A percentile compares a stretch with the other conserved stretches of the same genome.
phyloP scores from a whole-genome alignment of 2,113 vertebrate genomes.

The Dicaeum eximium region DNA sequence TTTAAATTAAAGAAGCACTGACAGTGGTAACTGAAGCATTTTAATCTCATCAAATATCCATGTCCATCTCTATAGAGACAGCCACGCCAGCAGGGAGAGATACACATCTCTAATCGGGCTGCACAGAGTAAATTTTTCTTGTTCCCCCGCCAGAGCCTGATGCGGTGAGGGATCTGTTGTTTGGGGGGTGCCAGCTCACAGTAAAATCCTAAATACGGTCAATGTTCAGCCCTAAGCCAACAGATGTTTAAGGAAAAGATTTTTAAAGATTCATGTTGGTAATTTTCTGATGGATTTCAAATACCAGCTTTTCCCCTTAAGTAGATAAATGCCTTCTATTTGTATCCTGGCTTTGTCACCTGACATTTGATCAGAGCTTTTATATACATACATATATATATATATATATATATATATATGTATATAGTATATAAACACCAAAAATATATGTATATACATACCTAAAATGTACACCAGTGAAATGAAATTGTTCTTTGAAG shows the following conservation, averaged over 20 bases:
- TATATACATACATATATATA: not conserved
- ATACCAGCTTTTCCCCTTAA: not conserved
- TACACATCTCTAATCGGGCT: not conserved
- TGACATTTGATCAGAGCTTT: not conserved
- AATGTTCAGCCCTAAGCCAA: not conserved
- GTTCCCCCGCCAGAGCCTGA: not conserved
- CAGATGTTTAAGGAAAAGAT: conserved; percentile 1
- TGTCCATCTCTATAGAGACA: conserved; percentile 61
- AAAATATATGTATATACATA: not conserved
- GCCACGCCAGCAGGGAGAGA: conserved; percentile 22
- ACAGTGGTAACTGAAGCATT: conserved; percentile 54
- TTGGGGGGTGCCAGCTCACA: not conserved
- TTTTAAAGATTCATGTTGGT: conserved; percentile 27
- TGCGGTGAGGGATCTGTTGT: not conserved
- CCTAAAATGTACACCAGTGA: not conserved
- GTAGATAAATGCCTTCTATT: not conserved
- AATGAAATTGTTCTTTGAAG: conserved; percentile 19
- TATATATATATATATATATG: not conserved
- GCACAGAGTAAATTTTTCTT: not conserved
- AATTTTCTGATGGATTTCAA: conserved; percentile 32
- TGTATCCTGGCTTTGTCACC: not conserved
- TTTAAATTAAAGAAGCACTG: conserved; percentile 50
- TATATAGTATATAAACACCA: too few relatives aligned
- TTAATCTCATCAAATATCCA: conserved; percentile 66
- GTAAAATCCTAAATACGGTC: not conserved